A percentile compares a stretch with the other conserved stretches of the same genome.
phyloP scores from a whole-genome alignment of 2,888 invertebrate species.

The Ennomos quercinarius region DNA sequence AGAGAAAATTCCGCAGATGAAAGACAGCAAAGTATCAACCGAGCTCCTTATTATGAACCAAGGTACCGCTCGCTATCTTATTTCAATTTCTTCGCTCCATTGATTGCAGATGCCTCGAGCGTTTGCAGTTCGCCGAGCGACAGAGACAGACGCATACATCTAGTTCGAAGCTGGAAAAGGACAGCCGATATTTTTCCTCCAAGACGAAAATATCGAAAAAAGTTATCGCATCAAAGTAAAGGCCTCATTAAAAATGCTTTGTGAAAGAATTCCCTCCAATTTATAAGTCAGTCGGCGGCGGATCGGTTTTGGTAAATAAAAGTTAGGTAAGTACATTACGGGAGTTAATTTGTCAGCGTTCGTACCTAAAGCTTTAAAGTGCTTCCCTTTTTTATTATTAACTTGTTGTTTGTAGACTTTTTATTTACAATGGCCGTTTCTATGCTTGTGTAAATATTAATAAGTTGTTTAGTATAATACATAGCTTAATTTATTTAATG shows the following conservation, averaged over 20 bases:
- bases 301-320: conserved; percentile 68
- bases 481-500: too few species aligned
- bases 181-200: conserved; percentile 67
- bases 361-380: conserved; percentile 22
- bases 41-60: conserved; percentile 70
- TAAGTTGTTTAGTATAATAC: too few species aligned
- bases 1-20: conserved; percentile 51
- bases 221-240: conserved; percentile 83
- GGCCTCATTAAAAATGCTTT: conserved; percentile 84
- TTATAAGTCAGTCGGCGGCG: conserved; percentile 74
- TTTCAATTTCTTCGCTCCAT: conserved; percentile 84
- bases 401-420: conserved; percentile 21
- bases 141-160: conserved; percentile 53
- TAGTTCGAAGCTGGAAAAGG: conserved; percentile 52
- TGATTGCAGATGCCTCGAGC: conserved; percentile 82
- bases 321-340: conserved; percentile 43
- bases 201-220: conserved; percentile 81
- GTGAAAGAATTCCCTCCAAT: conserved; percentile 78
- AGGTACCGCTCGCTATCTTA: conserved; percentile 78
- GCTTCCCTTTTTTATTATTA: conserved; percentile 27
- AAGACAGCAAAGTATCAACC: conserved; percentile 50
- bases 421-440: neutral
- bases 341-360: conserved; percentile 34
- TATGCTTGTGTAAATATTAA: neutral
- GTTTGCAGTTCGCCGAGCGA: conserved; percentile 66